Percentiles rank a stretch among this genome's conserved stretches.
Evolutionary conservation across 2,113 vertebrate genomes (phyloP).

Genomic region (Nipponia nippon): DNA sequence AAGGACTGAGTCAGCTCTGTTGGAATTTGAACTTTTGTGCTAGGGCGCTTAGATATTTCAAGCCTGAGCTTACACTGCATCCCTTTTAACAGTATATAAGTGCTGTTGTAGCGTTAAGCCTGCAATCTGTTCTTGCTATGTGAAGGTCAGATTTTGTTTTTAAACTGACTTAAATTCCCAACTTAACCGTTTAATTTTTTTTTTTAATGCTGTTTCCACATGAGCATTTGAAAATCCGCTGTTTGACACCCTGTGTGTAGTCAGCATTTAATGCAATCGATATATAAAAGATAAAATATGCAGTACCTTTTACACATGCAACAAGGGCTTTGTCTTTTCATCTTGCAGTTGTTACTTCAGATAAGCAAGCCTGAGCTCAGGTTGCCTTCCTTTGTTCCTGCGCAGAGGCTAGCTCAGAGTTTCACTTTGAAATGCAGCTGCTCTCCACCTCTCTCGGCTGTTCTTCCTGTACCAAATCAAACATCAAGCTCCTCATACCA

Average conservation of each 20-base stretch:
- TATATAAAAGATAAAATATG: not conserved
- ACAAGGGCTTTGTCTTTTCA: not conserved
- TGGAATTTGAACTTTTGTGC: conserved; percentile 67
- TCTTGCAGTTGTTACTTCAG: not conserved
- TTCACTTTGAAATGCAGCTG: conserved; percentile 23
- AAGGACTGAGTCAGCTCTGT: conserved; percentile 37
- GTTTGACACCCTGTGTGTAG: not conserved
- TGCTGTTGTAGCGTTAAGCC: not conserved
- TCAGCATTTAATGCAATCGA: not conserved
- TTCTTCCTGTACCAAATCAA: not conserved
- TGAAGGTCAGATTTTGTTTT: not conserved
- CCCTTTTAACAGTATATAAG: not conserved
- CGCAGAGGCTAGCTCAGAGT: not conserved
- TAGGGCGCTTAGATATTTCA: not conserved
- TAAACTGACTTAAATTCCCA: not conserved
- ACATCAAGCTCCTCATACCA: not conserved
- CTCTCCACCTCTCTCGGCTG: not conserved
- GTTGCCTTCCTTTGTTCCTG: conserved; percentile 10
- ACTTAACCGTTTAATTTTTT: not conserved
- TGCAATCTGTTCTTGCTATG: not conserved
- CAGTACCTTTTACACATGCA: not conserved
- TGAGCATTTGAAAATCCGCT: not conserved
- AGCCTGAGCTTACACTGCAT: not conserved
- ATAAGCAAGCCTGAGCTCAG: not conserved
- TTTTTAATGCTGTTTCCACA: not conserved